These are phyloP conservation scores for Drosophila pseudotalamancana DNA, from an alignment of 2,888 invertebrate species.

Conservation along the genomic window DNA sequence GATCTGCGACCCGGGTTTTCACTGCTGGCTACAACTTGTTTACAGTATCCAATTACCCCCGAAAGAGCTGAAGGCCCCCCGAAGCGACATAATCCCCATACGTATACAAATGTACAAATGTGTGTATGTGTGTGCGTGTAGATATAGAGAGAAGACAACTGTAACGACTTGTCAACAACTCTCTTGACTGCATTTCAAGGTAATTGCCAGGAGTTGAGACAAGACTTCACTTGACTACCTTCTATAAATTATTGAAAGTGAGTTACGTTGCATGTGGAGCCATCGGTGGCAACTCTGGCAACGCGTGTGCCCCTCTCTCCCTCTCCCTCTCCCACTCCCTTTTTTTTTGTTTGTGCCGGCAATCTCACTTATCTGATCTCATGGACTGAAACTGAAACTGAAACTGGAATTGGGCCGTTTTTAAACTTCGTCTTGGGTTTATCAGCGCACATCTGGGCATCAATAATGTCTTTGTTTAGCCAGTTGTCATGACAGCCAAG, in stretches of 20 bases:
- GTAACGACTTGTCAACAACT: slow-evolving; percentile 73
- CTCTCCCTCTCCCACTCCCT: slow-evolving; percentile 6
- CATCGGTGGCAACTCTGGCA: slow-evolving; percentile 57
- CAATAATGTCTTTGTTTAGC: slow-evolving; percentile 80
- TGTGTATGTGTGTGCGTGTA: not conserved
- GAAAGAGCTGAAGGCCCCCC: slow-evolving; percentile 54
- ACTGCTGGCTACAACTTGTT: slow-evolving; percentile 58
- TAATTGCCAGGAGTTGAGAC: slow-evolving; percentile 69
- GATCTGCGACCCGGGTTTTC: slow-evolving; percentile 32
- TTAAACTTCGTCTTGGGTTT: slow-evolving; percentile 28
- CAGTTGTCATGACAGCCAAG: slow-evolving; percentile 46
- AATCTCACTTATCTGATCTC: slow-evolving; percentile 43
- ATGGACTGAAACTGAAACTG: slow-evolving; percentile 26
- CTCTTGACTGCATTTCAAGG: slow-evolving; percentile 76
- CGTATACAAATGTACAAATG: not conserved
- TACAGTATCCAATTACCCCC: slow-evolving; percentile 77
- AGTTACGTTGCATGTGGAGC: slow-evolving; percentile 52
- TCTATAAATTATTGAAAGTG: slow-evolving; percentile 77
- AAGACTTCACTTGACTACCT: slow-evolving; percentile 77
- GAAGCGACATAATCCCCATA: slow-evolving; percentile 55
- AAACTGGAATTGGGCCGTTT: slow-evolving; percentile 35
- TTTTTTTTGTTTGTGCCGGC: slow-evolving; percentile 21
- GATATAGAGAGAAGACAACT: slow-evolving; percentile 27
- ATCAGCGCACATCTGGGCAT: slow-evolving; percentile 73
- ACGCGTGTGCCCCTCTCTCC: slow-evolving; percentile 59